Conservation (phyloP, 2,797 vertebrate species). For the Dermochelys coriacea region DNA sequence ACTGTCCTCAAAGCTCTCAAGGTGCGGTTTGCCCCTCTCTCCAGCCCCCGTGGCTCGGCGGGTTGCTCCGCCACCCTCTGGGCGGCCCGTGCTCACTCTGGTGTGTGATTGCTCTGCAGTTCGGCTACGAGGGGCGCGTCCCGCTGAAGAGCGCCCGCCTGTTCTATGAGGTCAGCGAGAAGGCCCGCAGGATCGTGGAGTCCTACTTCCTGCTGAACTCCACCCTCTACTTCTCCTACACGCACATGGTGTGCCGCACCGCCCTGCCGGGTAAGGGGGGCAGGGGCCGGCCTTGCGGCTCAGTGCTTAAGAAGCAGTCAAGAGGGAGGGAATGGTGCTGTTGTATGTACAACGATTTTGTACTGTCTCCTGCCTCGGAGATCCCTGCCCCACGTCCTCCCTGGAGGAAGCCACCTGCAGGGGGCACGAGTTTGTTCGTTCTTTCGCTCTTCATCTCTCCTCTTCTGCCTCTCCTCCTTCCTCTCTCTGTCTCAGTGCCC, state of each 20-base stretch:
- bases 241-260: constrained; percentile 96
- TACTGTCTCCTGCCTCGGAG: background rate
- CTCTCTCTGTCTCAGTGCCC: background rate
- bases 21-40: constrained; percentile 75
- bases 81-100: background rate
- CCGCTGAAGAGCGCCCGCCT: constrained; percentile 91
- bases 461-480: background rate
- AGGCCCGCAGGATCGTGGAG: constrained; percentile 89
- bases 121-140: constrained; percentile 92
- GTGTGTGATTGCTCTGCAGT: constrained; percentile 78
- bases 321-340: accelerated
- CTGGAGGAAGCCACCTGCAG: background rate
- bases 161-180: constrained; percentile 95
- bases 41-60: background rate
- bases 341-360: no score
- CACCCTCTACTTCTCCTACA: constrained; percentile 97
- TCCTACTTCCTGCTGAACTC: constrained; percentile 97
- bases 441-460: background rate
- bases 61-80: background rate
- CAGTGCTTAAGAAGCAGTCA: background rate
- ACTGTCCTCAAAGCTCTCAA: constrained; percentile 95
- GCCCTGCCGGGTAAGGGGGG: constrained; percentile 90
- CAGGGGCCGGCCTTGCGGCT: accelerated
- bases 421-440: accelerated
- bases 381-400: no score